These are phyloP conservation scores for Echiichthys vipera DNA, from an alignment of 2,797 vertebrate genomes.

Conservation along the genomic window DNA sequence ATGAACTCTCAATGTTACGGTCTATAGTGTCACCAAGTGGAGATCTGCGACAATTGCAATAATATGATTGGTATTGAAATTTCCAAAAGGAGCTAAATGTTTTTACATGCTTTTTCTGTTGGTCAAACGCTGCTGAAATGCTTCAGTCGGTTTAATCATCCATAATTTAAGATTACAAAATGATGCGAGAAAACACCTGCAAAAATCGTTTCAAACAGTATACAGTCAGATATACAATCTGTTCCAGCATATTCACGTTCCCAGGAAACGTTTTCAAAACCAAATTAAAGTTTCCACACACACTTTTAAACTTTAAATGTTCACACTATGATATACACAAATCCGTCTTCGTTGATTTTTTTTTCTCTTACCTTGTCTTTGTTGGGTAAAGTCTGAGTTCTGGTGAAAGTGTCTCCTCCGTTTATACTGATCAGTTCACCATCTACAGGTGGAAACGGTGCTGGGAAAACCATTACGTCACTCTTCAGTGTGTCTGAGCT, in stretches of 20 bases:
- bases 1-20: slow-evolving; percentile 19
- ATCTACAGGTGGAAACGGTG: slow-evolving; percentile 53
- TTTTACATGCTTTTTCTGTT: neutral
- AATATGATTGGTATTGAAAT: neutral
- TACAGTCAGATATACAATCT: rapidly evolving
- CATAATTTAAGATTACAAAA: neutral
- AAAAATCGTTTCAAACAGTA: neutral
- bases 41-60: neutral
- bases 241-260: neutral
- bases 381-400: slow-evolving; percentile 62
- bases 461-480: slow-evolving; percentile 66
- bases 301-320: neutral
- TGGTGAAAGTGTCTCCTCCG: slow-evolving; percentile 67
- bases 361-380: slow-evolving; percentile 64
- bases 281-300: neutral
- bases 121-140: neutral
- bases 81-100: neutral
- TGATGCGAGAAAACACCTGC: rapidly evolving
- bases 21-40: slow-evolving; percentile 57
- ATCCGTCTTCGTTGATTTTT: neutral
- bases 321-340: neutral
- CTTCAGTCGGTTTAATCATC: rapidly evolving
- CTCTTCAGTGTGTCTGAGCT: slow-evolving; percentile 66
- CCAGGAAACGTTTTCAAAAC: too few species aligned
- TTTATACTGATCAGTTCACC: slow-evolving; percentile 71